Base-by-base conservation (phyloP, 2,113 vertebrate species). In the Rhinolophus sinicus region DNA sequence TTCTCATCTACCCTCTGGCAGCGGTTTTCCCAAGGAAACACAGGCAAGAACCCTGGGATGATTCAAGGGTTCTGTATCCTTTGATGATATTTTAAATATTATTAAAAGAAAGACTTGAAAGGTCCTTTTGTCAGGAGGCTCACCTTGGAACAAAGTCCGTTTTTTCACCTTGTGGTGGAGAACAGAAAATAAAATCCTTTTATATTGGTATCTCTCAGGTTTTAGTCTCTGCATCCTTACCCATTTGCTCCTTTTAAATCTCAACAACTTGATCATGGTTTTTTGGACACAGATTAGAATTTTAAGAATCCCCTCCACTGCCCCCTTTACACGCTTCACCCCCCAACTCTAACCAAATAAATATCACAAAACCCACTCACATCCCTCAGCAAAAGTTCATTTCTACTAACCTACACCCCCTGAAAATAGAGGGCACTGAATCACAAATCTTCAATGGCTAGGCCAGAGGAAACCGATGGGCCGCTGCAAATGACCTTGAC, bases 41-140 rank as follows among this genome's bases (percentile, higher is more conserved):
- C 9, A 62, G 88, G 35, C 33, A 93, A 87, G 54, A 81, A 4
- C 22, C 40, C 35, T 50, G 62, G 89, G 85, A 94, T 2, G 26
- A 82, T 80, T 70, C 21, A 16, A 50, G 30, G 69, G 78, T 86
- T 90, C 77, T 52, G 14, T 94, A 89, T 94, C 38, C 30, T 96
- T 91, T 81, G 52, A 60, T 58, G 70, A 70, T 90, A 89, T 81
- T 96, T 96, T 90, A 65, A 95, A 72, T 89, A 91, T 93, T 52
- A 95, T 40, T 76, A 44, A 62, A 88, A 93, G 50, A 84, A 93
- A 80, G 73, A 60, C 75, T 96, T 80, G 26, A 91, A 94, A 94
- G 67, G 67, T 95, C 64, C 93, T 72, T 86, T 97, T 70, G 78
- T 81, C 64, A 76, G 86, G 80, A 60, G 26, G 56, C 18, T 56